Evolutionary conservation across 1,140 invertebrate species (phyloP), one percentile per base, ranked within the genome.

Genomic region (Tribolium madens): DNA sequence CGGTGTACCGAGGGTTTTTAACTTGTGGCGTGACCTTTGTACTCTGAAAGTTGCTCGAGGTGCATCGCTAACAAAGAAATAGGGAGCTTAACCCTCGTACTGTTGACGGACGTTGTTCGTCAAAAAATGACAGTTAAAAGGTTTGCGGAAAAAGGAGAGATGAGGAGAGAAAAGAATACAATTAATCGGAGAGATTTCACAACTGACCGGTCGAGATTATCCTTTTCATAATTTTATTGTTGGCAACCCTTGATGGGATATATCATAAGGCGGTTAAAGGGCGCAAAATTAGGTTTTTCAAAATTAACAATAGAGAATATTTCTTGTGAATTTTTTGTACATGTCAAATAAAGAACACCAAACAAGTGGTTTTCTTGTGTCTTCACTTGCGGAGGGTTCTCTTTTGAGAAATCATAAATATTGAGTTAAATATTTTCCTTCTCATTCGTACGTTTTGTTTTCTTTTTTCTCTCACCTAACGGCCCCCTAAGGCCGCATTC

Each of bases 61-160:
- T 71, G 42, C 68, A 71, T 71, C 68, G 13, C 68, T 36, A n/a
- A 71, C 68, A 71, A 71, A 71, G 47, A 52, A 73, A 50, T 15
- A 47, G 57, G 26, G 21, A 12, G n/a, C 6, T 4, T 26, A 26
- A 64, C 57, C 57, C 57, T 13, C 26, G n/a, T 7, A 50, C 31
- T 73, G 71, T 73, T 73, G 71, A 73, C 71, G 71, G 71, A 73
- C 70, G 70, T 73, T 73, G 70, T 52, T 73, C 70, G 47, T 73
- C 70, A 73, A 50, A 48, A 31, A 53, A 31, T 60, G 71, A 73
- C 71, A 73, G 71, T 73, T 73, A 73, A 73, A 73, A 73, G 71
- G 71, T 53, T 72, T 72, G 46, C 70, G 47, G 70, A 72, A 64
- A 64, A 26, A 26, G 21, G n/a, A 64, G 31, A 64, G 21, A 33